These are phyloP conservation scores for Chionis minor DNA, from an alignment of 2,113 vertebrate genomes.

Conservation along the genomic window DNA sequence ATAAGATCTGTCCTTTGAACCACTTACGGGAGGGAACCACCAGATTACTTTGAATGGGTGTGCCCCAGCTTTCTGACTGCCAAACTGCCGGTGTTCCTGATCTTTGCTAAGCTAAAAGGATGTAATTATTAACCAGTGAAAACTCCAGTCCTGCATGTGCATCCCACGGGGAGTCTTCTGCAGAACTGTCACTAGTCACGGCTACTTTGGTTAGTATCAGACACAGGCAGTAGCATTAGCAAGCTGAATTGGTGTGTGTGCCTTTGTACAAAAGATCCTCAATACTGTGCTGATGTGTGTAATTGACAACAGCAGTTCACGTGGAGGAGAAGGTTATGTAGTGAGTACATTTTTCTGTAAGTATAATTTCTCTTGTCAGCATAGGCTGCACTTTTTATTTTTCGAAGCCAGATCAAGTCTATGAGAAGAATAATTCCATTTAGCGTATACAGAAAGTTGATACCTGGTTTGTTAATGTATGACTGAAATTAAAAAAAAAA, in stretches of 20 bases:
- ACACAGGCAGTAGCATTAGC: neutral
- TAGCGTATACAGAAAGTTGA: neutral
- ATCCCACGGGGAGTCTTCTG: neutral
- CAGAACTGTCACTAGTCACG: neutral
- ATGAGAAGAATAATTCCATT: neutral
- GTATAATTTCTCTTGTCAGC: neutral
- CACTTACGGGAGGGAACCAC: neutral
- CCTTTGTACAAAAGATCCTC: neutral
- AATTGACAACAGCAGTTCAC: neutral
- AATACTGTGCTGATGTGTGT: neutral
- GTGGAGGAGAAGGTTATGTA: neutral
- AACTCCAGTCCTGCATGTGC: neutral
- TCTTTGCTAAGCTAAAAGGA: neutral
- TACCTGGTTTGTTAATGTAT: neutral
- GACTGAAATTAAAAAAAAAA: neutral
- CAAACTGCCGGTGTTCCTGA: neutral
- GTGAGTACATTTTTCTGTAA: neutral
- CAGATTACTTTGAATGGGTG: neutral
- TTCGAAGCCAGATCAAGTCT: neutral
- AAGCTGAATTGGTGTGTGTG: neutral
- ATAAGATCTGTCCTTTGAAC: constrained; percentile 6
- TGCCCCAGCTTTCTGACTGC: neutral
- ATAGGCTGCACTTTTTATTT: neutral
- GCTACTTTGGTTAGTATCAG: neutral
- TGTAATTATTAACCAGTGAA: constrained; percentile 37